phyloP scores from a whole-genome alignment of 2,113 vertebrate genomes.

The Mus musculus region DNA sequence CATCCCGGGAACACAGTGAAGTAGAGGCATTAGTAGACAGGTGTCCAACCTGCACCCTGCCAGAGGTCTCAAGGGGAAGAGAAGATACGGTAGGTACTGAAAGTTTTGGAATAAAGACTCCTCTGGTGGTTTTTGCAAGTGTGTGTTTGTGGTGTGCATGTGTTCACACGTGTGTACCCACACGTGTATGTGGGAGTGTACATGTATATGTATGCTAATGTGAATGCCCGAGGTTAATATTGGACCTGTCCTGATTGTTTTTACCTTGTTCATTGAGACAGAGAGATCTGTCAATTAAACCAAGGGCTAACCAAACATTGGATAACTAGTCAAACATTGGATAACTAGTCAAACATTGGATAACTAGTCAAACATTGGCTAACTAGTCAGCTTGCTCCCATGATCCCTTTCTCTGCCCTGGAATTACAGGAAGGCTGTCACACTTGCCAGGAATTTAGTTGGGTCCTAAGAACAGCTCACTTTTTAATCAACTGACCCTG shows the following conservation, averaged over 20 bases:
- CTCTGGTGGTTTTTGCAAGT: neutral
- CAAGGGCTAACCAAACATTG: neutral
- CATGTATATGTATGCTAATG: neutral
- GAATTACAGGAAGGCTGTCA: neutral
- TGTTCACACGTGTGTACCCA: neutral
- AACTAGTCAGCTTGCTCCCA: too few relatives aligned
- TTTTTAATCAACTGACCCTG: neutral
- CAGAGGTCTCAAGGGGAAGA: neutral
- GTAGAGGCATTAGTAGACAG: neutral
- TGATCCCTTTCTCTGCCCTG: neutral
- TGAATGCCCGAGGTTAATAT: neutral
- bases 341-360: too few relatives aligned
- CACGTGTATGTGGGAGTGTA: too few relatives aligned
- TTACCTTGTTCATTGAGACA: neutral
- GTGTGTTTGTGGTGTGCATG: neutral
- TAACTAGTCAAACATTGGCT: neutral
- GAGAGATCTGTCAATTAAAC: neutral
- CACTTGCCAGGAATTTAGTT: neutral
- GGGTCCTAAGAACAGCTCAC: neutral
- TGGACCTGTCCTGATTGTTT: neutral
- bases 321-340: neutral
- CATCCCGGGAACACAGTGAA: rapidly evolving
- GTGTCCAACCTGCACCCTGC: too few relatives aligned
- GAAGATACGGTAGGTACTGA: neutral
- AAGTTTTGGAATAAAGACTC: neutral